Conservation (phyloP, 2,113 vertebrate species). For the Hippocampus comes region DNA sequence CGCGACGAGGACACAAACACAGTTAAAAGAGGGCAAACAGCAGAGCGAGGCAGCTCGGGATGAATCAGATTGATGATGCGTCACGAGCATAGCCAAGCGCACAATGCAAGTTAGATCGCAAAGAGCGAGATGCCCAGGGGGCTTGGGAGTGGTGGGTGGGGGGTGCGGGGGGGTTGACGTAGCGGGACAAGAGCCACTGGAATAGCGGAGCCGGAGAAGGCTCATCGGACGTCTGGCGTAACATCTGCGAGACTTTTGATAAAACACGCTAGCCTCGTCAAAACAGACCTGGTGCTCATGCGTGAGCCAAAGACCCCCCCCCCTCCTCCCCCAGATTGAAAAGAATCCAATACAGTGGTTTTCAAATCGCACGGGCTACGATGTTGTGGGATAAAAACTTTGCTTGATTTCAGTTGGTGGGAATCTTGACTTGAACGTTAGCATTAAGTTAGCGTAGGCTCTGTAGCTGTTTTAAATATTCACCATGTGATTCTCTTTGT, state of each 20-base stretch:
- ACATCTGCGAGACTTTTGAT: not conserved
- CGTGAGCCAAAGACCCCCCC: not conserved
- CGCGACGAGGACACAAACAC: slow-evolving; percentile 17
- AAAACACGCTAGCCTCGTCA: slow-evolving; percentile 13
- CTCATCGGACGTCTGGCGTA: slow-evolving; percentile 19
- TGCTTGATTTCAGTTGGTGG: too few relatives aligned
- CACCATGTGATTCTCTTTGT: not conserved
- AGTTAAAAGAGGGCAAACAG: slow-evolving; percentile 44
- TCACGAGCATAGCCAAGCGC: slow-evolving; percentile 52
- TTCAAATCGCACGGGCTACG: too few relatives aligned
- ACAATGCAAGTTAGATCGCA: slow-evolving; percentile 53
- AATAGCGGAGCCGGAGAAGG: slow-evolving; percentile 48
- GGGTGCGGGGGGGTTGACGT: not conserved
- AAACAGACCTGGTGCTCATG: not conserved
- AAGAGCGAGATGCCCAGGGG: slow-evolving; percentile 26
- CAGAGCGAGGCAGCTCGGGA: slow-evolving; percentile 42
- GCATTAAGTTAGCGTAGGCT: too few relatives aligned
- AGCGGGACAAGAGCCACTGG: slow-evolving; percentile 2
- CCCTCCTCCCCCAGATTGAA: too few relatives aligned
- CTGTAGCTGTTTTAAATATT: too few relatives aligned
- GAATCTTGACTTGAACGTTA: too few relatives aligned
- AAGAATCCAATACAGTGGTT: too few relatives aligned
- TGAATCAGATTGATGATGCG: slow-evolving; percentile 62
- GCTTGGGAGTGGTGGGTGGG: not conserved
- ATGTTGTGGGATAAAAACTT: too few relatives aligned